Evolutionary conservation across 2,888 invertebrate species (phyloP).

Genomic region (Pterostichus madidus): DNA sequence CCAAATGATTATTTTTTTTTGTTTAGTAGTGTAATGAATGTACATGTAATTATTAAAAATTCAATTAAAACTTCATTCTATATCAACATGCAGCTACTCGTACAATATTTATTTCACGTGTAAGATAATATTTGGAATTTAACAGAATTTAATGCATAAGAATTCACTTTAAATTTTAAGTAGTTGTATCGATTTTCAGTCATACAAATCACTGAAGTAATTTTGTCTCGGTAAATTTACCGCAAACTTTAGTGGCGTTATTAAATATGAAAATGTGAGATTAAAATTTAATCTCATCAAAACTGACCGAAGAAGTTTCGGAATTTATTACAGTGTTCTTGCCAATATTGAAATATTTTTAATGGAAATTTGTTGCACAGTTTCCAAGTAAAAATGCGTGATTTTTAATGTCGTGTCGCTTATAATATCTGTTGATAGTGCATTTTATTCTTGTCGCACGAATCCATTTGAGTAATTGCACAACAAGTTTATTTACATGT

Average conservation of each 20-base stretch:
- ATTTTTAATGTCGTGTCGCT: constrained; percentile 4
- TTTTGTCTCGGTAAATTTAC: constrained; percentile 32
- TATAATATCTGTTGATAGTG: constrained; percentile 1
- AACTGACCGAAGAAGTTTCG: constrained; percentile 39
- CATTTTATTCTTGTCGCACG: background rate
- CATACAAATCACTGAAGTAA: constrained; percentile 28
- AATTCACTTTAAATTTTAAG: background rate
- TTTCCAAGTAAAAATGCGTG: constrained; percentile 2
- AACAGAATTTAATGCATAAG: background rate
- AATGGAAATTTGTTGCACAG: constrained; percentile 46
- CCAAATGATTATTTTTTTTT: constrained; percentile 2
- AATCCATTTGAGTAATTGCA: constrained; percentile 25
- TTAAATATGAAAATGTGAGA: constrained; percentile 50
- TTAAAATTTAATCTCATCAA: constrained; percentile 53
- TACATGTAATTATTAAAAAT: constrained; percentile 28
- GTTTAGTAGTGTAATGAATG: constrained; percentile 16
- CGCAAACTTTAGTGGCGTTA: constrained; percentile 36
- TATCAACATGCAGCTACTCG: background rate
- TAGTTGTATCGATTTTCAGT: constrained; percentile 18
- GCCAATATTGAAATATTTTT: constrained; percentile 54
- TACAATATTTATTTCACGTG: background rate
- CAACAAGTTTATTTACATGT: constrained; percentile 43
- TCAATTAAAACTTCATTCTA: constrained; percentile 6
- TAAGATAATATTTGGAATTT: background rate
- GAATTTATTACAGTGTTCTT: constrained; percentile 42